Evolutionary conservation across 1,140 invertebrate genomes (phyloP).

Genomic region (Danaus melanippus): DNA sequence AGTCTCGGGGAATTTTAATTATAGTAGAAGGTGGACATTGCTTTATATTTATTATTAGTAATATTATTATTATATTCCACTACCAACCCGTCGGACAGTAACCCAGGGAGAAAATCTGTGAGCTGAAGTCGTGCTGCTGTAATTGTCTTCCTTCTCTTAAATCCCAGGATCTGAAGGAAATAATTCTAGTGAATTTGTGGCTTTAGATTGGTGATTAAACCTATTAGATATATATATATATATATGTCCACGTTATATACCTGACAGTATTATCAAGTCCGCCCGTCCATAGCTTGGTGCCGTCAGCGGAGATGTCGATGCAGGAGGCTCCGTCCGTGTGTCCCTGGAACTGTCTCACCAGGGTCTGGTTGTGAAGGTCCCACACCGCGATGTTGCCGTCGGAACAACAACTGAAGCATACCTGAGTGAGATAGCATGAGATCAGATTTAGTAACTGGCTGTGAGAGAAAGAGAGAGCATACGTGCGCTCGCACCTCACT

Average conservation of each 20-base stretch:
- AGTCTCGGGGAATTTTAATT: no score
- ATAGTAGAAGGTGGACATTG: no score
- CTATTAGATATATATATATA: neutral
- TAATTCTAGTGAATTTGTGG: neutral
- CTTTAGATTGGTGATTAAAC: no score
- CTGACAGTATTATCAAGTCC: conserved; percentile 96
- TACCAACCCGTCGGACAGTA: conserved; percentile 91
- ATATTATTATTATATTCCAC: conserved; percentile 22
- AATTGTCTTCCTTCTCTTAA: conserved; percentile 93
- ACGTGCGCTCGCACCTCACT: no score
- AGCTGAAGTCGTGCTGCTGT: conserved; percentile 96
- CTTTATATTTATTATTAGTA: neutral
- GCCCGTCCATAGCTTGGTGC: conserved; percentile 96
- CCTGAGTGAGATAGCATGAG: conserved; percentile 73
- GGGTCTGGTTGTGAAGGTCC: conserved; percentile 92
- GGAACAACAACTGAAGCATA: conserved; percentile 97
- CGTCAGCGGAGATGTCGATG: conserved; percentile 96
- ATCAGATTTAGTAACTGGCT: no score
- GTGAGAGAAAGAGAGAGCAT: no score
- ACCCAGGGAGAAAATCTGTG: conserved; percentile 96
- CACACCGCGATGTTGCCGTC: conserved; percentile 98
- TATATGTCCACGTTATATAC: conserved; percentile 25
- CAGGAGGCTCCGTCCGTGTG: conserved; percentile 97
- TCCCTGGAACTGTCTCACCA: conserved; percentile 90
- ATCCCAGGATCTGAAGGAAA: conserved; percentile 85